These are phyloP conservation scores for Planococcus citri DNA, from an alignment of 1,140 invertebrate species.

Conservation along the genomic window DNA sequence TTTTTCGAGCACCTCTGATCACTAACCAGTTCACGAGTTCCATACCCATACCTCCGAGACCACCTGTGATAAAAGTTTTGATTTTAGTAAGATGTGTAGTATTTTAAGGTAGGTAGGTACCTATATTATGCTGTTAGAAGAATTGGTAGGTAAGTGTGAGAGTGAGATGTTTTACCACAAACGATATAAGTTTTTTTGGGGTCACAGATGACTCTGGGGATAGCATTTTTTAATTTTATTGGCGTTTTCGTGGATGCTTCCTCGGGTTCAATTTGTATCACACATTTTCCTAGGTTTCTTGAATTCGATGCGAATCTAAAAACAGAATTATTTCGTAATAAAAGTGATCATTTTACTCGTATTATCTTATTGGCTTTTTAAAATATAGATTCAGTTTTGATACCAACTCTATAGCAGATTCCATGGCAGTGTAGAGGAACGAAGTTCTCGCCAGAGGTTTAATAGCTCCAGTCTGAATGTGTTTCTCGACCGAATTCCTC, in stretches of 20 bases:
- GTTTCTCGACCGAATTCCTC: background rate
- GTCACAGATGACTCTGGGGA: background rate
- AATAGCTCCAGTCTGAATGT: background rate
- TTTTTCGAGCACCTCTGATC: constrained; percentile 62
- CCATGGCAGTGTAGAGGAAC: background rate
- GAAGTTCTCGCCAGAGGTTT: background rate
- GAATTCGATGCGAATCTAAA: background rate
- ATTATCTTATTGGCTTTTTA: too few relatives aligned
- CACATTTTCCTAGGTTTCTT: background rate
- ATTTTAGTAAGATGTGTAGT: background rate
- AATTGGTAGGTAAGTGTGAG: too few relatives aligned
- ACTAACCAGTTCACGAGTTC: constrained; percentile 88
- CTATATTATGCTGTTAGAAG: too few relatives aligned
- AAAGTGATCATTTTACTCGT: background rate
- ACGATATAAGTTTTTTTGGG: background rate
- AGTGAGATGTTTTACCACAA: constrained; percentile 4
- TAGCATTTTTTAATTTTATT: background rate
- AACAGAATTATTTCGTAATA: background rate
- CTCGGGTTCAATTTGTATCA: background rate
- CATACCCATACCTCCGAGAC: constrained; percentile 89
- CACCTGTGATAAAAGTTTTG: constrained; percentile 42
- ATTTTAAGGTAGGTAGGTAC: too few relatives aligned
- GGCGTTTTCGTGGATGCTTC: background rate
- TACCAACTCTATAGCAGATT: background rate
- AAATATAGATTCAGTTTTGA: too few relatives aligned